Percentiles rank a stretch among this genome's conserved stretches.
These are phyloP conservation scores for Thaleichthys pacificus DNA, from an alignment of 2,797 vertebrate genomes.

Conservation along the genomic window DNA sequence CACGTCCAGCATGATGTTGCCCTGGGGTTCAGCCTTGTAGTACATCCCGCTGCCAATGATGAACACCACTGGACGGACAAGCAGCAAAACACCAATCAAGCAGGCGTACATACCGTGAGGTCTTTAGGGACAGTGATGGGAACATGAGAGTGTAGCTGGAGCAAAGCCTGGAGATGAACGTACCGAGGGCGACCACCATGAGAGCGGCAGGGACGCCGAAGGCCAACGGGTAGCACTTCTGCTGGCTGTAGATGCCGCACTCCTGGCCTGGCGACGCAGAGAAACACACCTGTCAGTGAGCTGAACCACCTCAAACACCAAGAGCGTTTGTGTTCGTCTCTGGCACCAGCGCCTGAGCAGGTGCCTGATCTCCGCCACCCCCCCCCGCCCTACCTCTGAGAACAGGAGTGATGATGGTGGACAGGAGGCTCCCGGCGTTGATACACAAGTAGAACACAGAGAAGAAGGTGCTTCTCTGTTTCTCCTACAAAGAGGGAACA, in stretches of 20 bases:
- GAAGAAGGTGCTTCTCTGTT: conserved; percentile 88
- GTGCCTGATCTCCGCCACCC: too few species aligned
- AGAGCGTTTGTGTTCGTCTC: background rate
- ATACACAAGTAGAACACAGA: conserved; percentile 95
- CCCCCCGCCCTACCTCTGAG: conserved; percentile 79
- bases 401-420: conserved; percentile 90
- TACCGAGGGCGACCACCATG: conserved; percentile 88
- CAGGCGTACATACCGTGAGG: background rate
- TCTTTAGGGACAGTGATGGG: background rate
- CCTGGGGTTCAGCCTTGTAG: conserved; percentile 87
- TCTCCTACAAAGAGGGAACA: conserved; percentile 73
- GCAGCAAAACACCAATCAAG: conserved; percentile 5
- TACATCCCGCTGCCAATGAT: conserved; percentile 88
- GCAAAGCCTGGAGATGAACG: conserved; percentile 46
- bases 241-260: conserved; percentile 83
- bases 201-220: conserved; percentile 92
- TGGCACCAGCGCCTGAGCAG: too few species aligned
- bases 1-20: conserved; percentile 88
- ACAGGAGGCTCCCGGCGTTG: conserved; percentile 91
- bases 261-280: conserved; percentile 73
- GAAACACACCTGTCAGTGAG: background rate
- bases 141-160: background rate
- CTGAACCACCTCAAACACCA: background rate
- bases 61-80: conserved; percentile 83
- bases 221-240: conserved; percentile 90